Evolutionary conservation across 2,888 invertebrate genomes (phyloP), one percentile per base, ranked within the genome.

Genomic region (Lordiphosa andalusiaca): DNA sequence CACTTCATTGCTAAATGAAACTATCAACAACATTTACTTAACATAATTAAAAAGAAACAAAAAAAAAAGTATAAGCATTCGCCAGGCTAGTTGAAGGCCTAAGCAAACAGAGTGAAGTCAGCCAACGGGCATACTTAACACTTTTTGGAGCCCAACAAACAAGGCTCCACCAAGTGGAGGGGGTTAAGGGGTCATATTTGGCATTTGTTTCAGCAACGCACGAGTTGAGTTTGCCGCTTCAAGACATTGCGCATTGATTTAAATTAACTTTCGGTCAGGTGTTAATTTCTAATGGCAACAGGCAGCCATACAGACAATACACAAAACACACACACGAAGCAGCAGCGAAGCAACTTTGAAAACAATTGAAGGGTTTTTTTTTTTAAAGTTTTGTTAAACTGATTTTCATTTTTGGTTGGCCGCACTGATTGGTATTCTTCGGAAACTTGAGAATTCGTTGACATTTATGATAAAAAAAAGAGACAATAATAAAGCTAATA

Each of bases 61-160:
- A 56, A 60, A 1, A 16, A 19, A 53, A 35, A 40, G 59, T 55
- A 61, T 67, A 35, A 40, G 59, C 57, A 61, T 67, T 74, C 60
- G 80, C 71, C 60, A 68, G 67, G 73, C 76, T 85, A 62, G 80
- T 71, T 81, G 82, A 67, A 68, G 69, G 25, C 44, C 71, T 78
- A 82, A 72, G 56, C 74, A 81, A 82, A 78, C 84, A 77, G 78
- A 71, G 60, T 37, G 50, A 44, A 59, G 39, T 60, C 66, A 54
- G 25, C 44, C 44, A 55, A 53, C 50, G 46, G 37, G 47, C 71
- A 84, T 78, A 76, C 77, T 81, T 84, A 85, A 81, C 84, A 81
- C 81, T 81, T 81, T 83, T 80, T 84, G 80, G 78, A 81, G 82
- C 84, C 75, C 82, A 81, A 81, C 74, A 77, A 77, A 81, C 74